A percentile compares a stretch with the other conserved stretches of the same genome.
Evolutionary conservation across 2,113 vertebrate genomes (phyloP).

Genomic region (Progne subis): DNA sequence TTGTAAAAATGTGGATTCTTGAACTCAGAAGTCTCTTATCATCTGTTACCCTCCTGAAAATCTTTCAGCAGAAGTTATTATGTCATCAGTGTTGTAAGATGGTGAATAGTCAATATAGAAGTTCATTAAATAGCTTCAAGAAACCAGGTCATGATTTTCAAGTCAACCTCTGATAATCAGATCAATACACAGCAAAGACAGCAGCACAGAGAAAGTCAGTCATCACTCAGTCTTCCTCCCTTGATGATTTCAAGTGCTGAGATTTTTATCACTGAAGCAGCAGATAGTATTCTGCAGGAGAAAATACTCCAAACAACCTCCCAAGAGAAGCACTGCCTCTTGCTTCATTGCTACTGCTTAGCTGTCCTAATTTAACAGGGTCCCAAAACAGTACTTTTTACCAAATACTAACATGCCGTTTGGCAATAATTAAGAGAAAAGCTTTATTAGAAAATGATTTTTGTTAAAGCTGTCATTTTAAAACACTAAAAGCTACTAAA

Average conservation of each 20-base stretch:
- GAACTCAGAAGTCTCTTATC: neutral
- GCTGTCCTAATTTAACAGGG: neutral
- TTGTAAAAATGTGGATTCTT: neutral
- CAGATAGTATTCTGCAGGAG: neutral
- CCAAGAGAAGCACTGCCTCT: neutral
- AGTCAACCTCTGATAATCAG: neutral
- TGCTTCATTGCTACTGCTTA: neutral
- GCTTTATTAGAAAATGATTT: neutral
- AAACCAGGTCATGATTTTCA: neutral
- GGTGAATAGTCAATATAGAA: neutral
- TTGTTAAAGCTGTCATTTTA: neutral
- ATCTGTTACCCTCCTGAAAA: neutral
- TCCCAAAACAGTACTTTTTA: neutral
- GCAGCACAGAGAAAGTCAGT: neutral
- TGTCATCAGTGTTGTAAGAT: neutral
- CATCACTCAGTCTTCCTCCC: neutral
- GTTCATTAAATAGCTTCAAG: neutral
- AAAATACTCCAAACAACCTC: neutral
- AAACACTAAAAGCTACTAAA: neutral
- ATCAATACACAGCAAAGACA: neutral
- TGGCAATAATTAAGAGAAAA: neutral
- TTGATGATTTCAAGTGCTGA: neutral
- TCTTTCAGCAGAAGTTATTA: neutral
- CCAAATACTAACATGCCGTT: neutral
- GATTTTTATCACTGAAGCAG: neutral